Base-by-base conservation (phyloP, 2,888 invertebrate species). In the Scaeva pyrastri region DNA sequence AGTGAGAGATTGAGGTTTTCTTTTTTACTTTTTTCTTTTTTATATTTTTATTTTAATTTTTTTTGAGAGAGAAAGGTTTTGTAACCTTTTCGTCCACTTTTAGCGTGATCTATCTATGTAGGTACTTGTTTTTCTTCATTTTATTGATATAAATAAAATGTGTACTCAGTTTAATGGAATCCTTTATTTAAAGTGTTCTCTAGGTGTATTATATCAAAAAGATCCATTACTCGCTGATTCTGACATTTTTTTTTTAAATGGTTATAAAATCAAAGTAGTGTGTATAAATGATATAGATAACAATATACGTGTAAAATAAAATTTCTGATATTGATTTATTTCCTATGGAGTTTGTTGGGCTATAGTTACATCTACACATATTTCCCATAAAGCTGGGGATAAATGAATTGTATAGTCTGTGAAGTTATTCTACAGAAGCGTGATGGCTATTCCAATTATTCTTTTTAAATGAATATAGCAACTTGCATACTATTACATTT, bases 1-100 rank as follows among this genome's bases (percentile, higher is more conserved):
- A 73, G 68, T 80, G 80, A 56, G 72, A 80, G 50, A 68, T 74
- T 73, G 73, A 50, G 48, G 50, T 36, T 68, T 68, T 48, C 7
- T 26, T 50, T 36, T 52, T 60, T 52, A 26, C 2, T 5, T 1
- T 16, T 56, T 31, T 76, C n/a, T 31, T 31, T 7, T 77, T 60
- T 50, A 39, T 36, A 16, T 36, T 68, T 45, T 41, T 39, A 21
- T 39, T 74, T 41, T 39, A 21, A 23, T 74, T 74, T 55, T 45
- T 66, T 48, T 14, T 5, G 5, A 12, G 10, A 14, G 1, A 6
- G 14, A 21, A 16, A 62, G 14, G 48, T 73, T 48, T 72, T 21
- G 6, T 11, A 73, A 73, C 48, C 39, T 73, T 62, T 62, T 11
- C 62, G n/a, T 62, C 14, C 62, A 14, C n/a, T n/a, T 60, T 48